phyloP scores from a whole-genome alignment of 2,888 invertebrate species.

The Metellina segmentata region DNA sequence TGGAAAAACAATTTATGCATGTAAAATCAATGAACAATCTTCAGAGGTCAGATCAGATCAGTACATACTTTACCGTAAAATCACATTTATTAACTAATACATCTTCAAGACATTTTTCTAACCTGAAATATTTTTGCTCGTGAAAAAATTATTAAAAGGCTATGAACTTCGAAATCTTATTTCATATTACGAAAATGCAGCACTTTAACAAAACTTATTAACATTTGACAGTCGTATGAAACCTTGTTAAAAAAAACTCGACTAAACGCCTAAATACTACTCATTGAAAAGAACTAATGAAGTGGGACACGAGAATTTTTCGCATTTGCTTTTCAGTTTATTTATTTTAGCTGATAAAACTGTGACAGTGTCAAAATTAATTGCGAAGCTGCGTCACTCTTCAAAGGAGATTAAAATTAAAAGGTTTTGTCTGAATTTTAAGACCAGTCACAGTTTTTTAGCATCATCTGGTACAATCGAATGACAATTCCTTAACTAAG shows the following conservation, averaged over 20 bases:
- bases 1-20: too few species aligned
- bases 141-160: too few species aligned
- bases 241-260: neutral
- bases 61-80: too few species aligned
- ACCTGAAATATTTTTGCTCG: too few species aligned
- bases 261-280: too few species aligned
- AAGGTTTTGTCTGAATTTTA: constrained; percentile 3
- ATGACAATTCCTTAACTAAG: constrained; percentile 6
- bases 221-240: neutral
- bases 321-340: neutral
- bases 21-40: too few species aligned
- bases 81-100: too few species aligned
- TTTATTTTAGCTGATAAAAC: constrained; percentile 2
- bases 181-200: too few species aligned
- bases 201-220: neutral
- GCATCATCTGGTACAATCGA: neutral
- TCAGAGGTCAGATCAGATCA: too few species aligned
- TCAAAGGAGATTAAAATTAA: constrained; percentile 13
- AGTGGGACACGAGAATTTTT: neutral
- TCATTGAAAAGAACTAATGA: neutral
- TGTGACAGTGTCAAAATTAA: neutral
- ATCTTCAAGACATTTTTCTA: too few species aligned
- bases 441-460: constrained; percentile 8
- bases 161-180: too few species aligned
- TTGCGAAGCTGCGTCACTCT: neutral